Evolutionary conservation across 2,113 vertebrate species (phyloP).

Genomic region (Notiomystis cincta): DNA sequence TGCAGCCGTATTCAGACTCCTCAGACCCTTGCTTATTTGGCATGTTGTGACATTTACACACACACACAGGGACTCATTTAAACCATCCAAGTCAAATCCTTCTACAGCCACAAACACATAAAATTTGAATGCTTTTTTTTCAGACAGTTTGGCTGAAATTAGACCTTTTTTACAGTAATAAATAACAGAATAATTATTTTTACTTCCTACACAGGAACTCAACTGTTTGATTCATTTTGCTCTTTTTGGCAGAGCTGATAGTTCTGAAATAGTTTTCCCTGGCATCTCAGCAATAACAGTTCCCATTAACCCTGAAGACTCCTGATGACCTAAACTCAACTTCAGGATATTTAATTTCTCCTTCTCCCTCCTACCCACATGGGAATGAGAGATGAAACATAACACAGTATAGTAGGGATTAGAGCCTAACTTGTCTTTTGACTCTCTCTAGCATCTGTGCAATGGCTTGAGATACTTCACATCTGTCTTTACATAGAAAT

Average conservation of each 20-base stretch:
- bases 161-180: slow-evolving; percentile 56
- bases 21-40: slow-evolving; percentile 44
- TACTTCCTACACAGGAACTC: slow-evolving; percentile 67
- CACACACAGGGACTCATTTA: slow-evolving; percentile 40
- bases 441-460: not conserved
- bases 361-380: not conserved
- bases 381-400: not conserved
- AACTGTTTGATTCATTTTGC: slow-evolving; percentile 62
- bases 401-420: not conserved
- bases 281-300: slow-evolving; percentile 48
- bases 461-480: not conserved
- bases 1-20: not conserved
- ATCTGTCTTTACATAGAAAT: not conserved
- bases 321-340: slow-evolving; percentile 47
- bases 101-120: slow-evolving; percentile 38
- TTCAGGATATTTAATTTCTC: slow-evolving; percentile 8
- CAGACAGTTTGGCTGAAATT: slow-evolving; percentile 42
- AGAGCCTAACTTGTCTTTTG: not conserved
- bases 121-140: slow-evolving; percentile 46
- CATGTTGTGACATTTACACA: slow-evolving; percentile 38
- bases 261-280: slow-evolving; percentile 56
- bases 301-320: slow-evolving; percentile 38
- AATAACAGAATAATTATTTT: slow-evolving; percentile 68
- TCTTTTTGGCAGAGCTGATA: slow-evolving; percentile 60
- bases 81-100: slow-evolving; percentile 41